phyloP scores from a whole-genome alignment of 2,113 vertebrate genomes.

The Telmatochromis sp. region DNA sequence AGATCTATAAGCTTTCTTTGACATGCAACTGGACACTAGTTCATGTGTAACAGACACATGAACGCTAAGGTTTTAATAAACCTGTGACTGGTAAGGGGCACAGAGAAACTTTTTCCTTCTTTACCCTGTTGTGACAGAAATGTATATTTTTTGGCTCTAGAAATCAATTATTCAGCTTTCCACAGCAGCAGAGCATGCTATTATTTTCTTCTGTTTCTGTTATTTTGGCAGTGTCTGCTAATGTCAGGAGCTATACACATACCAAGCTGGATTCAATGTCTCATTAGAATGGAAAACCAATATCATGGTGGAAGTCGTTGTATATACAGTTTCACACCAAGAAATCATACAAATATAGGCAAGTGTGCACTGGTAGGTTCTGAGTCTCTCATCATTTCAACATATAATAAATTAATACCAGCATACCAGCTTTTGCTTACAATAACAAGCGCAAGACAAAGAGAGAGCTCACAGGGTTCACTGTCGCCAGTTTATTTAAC shows the following conservation, averaged over 20 bases:
- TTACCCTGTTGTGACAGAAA: background rate
- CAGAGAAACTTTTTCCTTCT: background rate
- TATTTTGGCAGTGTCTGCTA: background rate
- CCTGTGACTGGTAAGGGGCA: background rate
- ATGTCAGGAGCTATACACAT: background rate
- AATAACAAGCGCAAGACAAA: background rate
- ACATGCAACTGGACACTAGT: background rate
- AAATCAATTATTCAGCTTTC: background rate
- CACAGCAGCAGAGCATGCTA: background rate
- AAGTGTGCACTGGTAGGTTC: background rate
- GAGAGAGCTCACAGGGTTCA: background rate
- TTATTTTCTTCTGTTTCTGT: background rate
- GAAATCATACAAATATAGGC: background rate
- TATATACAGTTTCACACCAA: background rate
- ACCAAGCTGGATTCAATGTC: background rate
- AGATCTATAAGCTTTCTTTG: background rate
- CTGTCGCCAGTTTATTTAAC: background rate
- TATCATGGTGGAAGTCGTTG: background rate
- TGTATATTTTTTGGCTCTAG: background rate
- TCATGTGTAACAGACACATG: background rate
- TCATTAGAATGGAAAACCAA: background rate
- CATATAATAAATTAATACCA: background rate
- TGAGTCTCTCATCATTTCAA: background rate
- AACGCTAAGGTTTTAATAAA: background rate
- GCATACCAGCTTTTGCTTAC: background rate